Evolutionary conservation across 2,888 invertebrate species (phyloP), one percentile per base, ranked within the genome.

Genomic region (Ichneumoninae sp.): DNA sequence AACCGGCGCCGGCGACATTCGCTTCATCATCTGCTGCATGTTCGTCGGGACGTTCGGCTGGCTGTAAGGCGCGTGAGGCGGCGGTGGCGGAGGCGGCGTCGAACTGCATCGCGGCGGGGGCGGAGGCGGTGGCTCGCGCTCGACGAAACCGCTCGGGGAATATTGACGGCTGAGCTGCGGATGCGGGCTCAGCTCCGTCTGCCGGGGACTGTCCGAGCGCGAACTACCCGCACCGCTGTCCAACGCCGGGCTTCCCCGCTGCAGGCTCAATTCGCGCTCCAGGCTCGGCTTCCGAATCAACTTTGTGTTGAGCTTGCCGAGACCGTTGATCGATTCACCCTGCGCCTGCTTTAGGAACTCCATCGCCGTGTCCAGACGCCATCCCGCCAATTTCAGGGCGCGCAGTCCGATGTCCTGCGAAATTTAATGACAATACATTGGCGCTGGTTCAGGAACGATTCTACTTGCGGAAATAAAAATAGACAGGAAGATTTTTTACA

Each of bases 211-310:
- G 92, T 98, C 98, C 6, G 98, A 98, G 77, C 98, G 95, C 65
- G 97, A 97, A 91, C 97, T 97, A 70, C 97, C 97, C 16, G 97
- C 97, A 22, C 97, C 98, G 77, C 97, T 97, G 92, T 98, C 98
- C 83, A 98, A 94, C 26, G 97, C 97, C 8, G 98, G 98, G 92
- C 98, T 98, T 72, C 97, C 97, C 84, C 97, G 95, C 88, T 97
- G 96, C 26, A 96, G 94, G 87, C 95, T 96, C 82, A 97, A 94
- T 93, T 98, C 98, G 70, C 97, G 95, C 94, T 98, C 98, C 87
- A 98, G 95, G 94, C 98, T 98, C 54, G 98, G 97, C 93, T 98
- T 98, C 74, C 98, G 95, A 87, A 97, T 97, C 69, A 98, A 95
- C 94, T 98, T 97, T 83, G 96, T 95, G 78, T 92, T 93, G 3